phyloP scores from a whole-genome alignment of 1,140 invertebrate genomes.

The Temnothorax longispinosus region DNA sequence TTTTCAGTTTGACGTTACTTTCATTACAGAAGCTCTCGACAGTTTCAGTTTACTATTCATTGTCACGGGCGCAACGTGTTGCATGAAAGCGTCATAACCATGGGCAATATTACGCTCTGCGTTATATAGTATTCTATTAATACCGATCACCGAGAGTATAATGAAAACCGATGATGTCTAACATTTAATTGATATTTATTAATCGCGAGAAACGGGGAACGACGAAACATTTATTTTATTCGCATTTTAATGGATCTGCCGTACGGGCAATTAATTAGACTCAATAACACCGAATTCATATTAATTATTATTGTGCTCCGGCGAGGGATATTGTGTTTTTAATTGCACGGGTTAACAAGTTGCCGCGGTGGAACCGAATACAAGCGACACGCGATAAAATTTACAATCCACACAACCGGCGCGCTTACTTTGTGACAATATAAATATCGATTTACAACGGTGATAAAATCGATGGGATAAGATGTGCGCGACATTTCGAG shows the following conservation, averaged over 20 bases:
- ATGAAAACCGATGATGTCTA: constrained; percentile 9
- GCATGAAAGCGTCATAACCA: background rate
- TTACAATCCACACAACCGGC: background rate
- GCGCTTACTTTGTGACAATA: background rate
- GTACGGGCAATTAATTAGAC: constrained; percentile 3
- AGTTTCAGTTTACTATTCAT: background rate
- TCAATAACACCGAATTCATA: background rate
- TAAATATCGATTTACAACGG: background rate
- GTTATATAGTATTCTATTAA: background rate
- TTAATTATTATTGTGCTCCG: constrained; percentile 7
- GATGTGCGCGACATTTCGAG: background rate
- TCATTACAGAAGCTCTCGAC: background rate
- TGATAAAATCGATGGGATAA: background rate
- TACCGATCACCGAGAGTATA: background rate
- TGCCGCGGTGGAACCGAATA: background rate
- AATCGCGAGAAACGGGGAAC: background rate
- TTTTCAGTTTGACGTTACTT: background rate
- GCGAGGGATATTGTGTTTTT: background rate
- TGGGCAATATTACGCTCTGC: background rate
- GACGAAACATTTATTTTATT: background rate
- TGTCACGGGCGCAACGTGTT: constrained; percentile 1
- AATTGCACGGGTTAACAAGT: constrained; percentile 2
- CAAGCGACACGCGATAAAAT: background rate
- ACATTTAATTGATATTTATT: constrained; percentile 28
- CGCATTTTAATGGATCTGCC: background rate